Evolutionary conservation across 2,888 invertebrate genomes (phyloP), one percentile per base, ranked within the genome.

Genomic region (Cremastobaeus sp.): DNA sequence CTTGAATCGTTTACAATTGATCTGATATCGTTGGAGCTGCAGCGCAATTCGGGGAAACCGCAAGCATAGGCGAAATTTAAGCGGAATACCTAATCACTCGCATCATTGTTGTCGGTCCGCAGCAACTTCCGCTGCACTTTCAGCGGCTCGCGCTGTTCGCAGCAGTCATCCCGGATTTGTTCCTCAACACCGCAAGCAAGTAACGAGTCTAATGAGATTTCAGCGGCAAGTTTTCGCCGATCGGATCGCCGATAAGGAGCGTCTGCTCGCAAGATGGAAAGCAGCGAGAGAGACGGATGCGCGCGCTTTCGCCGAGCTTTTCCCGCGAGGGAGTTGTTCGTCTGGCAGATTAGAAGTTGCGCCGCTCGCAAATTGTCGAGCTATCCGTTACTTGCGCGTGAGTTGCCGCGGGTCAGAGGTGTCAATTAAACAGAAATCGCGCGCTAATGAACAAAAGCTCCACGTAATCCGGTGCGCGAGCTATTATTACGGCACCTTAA

Each of bases 371-470:
- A 70, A 74, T 69, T 65, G 74, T 70, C 76, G 76, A 76, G 77
- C 78, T 79, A 82, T 80, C 77, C 78, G 80, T 82, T 80, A 81
- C 81, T 66, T 66, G 76, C 73, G 73, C 78, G 78, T 71, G 76
- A 74, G 77, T 41, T 57, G 72, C 65, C 50, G 74, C 66, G 74
- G 80, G 77, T 79, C 78, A 82, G 77, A 82, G 82, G 82, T 83
- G 83, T 83, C 84, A 84, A 83, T 84, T 84, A 84, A 83, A 84
- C 78, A 75, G 79, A 81, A 83, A 84, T 83, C 80, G 82, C 79
- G 62, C 77, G 79, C 81, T 84, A 84, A 84, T 84, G 83, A 84
- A 83, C 84, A 81, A 84, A 83, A 84, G 83, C 79, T 70, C 66
- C 69, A 77, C 79, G 81, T 84, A 83, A 83, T 83, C 80, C 80